phyloP scores from a whole-genome alignment of 2,797 vertebrate genomes.

The Morus bassanus region DNA sequence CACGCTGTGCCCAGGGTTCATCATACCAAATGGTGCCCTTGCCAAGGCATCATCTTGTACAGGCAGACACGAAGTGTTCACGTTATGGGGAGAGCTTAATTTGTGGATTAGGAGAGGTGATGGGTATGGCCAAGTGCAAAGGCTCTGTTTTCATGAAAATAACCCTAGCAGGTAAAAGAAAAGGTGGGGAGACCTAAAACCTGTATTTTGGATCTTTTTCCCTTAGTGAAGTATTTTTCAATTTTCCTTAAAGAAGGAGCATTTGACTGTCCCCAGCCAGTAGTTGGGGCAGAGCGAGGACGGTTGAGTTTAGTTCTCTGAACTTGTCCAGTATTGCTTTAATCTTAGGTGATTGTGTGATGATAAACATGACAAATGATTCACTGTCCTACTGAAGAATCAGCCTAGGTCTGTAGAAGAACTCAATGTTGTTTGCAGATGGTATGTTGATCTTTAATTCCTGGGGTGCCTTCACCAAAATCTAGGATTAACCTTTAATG shows the following conservation, averaged over 20 bases:
- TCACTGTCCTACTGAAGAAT: neutral
- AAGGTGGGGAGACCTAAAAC: neutral
- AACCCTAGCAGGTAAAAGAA: neutral
- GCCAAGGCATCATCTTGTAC: neutral
- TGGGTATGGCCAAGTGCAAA: neutral
- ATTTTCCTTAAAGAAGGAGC: neutral
- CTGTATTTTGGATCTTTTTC: neutral
- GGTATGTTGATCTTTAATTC: neutral
- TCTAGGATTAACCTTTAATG: neutral
- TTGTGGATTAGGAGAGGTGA: neutral
- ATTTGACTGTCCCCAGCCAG: neutral
- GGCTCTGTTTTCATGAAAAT: neutral
- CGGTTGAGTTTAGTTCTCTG: neutral
- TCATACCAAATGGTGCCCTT: neutral
- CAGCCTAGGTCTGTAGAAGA: neutral
- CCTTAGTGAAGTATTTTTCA: neutral
- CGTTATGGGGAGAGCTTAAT: neutral
- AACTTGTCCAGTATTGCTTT: neutral
- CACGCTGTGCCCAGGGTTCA: neutral
- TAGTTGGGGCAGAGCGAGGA: neutral
- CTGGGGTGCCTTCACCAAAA: neutral
- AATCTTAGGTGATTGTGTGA: neutral
- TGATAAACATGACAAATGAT: neutral
- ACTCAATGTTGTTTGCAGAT: neutral
- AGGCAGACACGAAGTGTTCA: neutral